Base-by-base conservation (phyloP, 2,888 invertebrate species). In the Eulithis testata region DNA sequence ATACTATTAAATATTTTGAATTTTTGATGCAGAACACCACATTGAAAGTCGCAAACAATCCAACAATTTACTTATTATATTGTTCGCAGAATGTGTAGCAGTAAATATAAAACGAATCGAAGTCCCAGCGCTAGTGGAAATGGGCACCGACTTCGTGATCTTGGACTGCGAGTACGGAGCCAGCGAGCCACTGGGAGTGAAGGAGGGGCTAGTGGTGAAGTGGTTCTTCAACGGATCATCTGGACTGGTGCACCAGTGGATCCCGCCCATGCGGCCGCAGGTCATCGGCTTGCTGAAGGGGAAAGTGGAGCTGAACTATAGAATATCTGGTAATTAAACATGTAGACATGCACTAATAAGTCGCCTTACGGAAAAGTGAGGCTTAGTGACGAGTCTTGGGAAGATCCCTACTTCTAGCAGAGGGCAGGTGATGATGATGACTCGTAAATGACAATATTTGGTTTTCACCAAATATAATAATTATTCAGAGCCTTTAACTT, bases 191-290 rank as follows among this genome's bases (percentile, higher is more conserved):
- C 66, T 68, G 0, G 81, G 76, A 2, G 79, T 82, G 2, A 54
- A 58, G n/a, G 66, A 66, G 5, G 93, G 92, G 0, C 80, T 93
- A 5, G 92, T 93, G 69, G 82, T 93, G 76, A 93, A 93, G 77
- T 93, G 93, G 93, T 93, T 93, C 80, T 92, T 91, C 79, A 92
- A 92, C 74, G 86, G 91, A 0, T 87, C 91, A 37, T 83, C 89
- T 0, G 90, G 90, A 4, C 78, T 91, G 40, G 91, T 93, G 49
- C 93, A 92, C 75, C 93, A 93, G 71, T 93, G 93, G 93, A 93
- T 93, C 73, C 93, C 93, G 8, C 91, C 93, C 0, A 73, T 85
- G 71, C 80, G 82, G 64, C 93, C 93, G 40, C 92, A 93, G 76
- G 90, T 89, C 60, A 85, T 93, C 45, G 93, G 93, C 63, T 83